Conservation (phyloP, 2,888 invertebrate species). For the Cheilosia vulpina region DNA sequence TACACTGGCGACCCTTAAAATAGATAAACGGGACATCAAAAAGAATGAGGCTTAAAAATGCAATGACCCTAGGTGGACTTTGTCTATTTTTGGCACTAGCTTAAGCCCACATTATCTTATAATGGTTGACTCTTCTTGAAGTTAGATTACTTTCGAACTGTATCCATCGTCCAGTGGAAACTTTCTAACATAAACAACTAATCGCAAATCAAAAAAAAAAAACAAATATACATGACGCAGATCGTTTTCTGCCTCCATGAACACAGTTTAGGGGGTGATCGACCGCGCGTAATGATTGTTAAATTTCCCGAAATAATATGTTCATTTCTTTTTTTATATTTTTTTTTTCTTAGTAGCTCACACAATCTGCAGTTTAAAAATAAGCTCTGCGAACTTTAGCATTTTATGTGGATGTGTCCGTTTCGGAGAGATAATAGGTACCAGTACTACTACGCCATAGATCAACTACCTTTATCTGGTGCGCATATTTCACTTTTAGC, state of each 20-base stretch:
- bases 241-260: slow-evolving; percentile 47
- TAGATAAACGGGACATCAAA: too few species aligned
- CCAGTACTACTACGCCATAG: slow-evolving; percentile 38
- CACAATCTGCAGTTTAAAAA: slow-evolving; percentile 66
- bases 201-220: too few species aligned
- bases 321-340: slow-evolving; percentile 27
- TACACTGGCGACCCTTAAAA: too few species aligned
- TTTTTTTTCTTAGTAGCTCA: slow-evolving; percentile 47
- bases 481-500: slow-evolving; percentile 40
- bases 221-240: background rate
- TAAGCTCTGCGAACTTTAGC: slow-evolving; percentile 39
- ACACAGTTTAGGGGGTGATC: slow-evolving; percentile 66
- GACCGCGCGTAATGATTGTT: slow-evolving; percentile 69
- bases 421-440: slow-evolving; percentile 16
- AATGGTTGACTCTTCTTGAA: too few species aligned
- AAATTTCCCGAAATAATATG: slow-evolving; percentile 68
- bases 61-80: too few species aligned
- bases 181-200: too few species aligned
- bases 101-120: too few species aligned
- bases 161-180: too few species aligned
- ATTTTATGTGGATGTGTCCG: background rate
- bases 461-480: slow-evolving; percentile 72
- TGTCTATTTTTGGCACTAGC: too few species aligned
- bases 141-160: too few species aligned
- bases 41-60: too few species aligned